These are phyloP conservation scores for Notospermus geniculatus DNA, from an alignment of 1,140 invertebrate species.

Conservation along the genomic window DNA sequence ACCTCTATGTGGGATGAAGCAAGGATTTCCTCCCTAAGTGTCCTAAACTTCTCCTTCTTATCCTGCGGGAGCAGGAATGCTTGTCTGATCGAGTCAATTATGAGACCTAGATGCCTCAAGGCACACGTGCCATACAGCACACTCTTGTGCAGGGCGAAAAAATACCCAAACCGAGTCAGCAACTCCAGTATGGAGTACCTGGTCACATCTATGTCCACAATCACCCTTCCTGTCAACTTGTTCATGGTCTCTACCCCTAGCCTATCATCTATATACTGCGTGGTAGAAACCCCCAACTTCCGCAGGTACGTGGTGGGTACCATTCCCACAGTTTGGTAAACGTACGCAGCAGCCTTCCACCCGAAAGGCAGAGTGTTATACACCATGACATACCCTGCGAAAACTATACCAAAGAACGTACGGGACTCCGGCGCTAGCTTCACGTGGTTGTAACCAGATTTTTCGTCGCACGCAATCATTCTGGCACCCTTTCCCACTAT, in stretches of 20 bases:
- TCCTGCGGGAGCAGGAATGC: conserved; percentile 19
- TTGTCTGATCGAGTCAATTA: conserved; percentile 18
- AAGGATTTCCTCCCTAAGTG: conserved; percentile 17
- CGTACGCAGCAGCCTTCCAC: conserved; percentile 23
- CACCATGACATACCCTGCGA: conserved; percentile 11
- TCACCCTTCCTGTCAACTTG: neutral
- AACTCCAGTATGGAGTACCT: neutral
- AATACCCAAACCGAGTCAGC: neutral
- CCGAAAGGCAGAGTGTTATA: conserved; percentile 25
- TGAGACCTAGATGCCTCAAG: conserved; percentile 18
- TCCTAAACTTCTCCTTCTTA: conserved; percentile 17
- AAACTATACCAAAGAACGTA: neutral
- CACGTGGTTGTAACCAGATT: conserved; percentile 11
- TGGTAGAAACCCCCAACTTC: conserved; percentile 8
- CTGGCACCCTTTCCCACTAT: conserved; percentile 6
- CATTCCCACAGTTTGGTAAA: conserved; percentile 20
- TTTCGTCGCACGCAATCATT: conserved; percentile 17
- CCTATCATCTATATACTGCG: conserved; percentile 25
- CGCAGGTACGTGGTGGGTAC: conserved; percentile 22
- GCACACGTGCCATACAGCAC: conserved; percentile 7
- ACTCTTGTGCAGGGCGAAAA: conserved; percentile 11
- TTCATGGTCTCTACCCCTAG: neutral
- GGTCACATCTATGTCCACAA: neutral
- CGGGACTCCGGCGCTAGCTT: neutral
- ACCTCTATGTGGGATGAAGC: neutral